A percentile compares a stretch with the other conserved stretches of the same genome.
Evolutionary conservation across 2,113 vertebrate species (phyloP).

Genomic region (Myxocyprinus asiaticus): DNA sequence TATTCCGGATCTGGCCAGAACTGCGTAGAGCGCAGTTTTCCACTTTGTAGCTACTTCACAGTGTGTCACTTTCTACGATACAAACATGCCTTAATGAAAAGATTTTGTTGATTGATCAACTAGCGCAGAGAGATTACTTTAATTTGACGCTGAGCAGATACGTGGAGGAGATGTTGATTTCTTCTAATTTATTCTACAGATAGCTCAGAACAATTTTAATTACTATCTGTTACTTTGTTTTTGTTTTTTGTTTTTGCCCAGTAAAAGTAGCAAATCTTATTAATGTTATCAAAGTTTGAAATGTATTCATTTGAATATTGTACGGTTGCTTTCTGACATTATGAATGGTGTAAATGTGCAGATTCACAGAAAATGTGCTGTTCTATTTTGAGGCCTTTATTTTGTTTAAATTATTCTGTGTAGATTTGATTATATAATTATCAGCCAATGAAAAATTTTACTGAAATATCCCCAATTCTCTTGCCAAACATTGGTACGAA

Average conservation of each 20-base stretch:
- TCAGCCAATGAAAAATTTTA: constrained; percentile 60
- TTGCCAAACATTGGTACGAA: constrained; percentile 31
- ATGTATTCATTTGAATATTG: constrained; percentile 35
- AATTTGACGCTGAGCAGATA: neutral
- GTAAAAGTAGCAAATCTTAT: constrained; percentile 29
- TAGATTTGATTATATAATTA: constrained; percentile 62
- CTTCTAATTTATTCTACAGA: constrained; percentile 7
- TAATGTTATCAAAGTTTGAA: constrained; percentile 25
- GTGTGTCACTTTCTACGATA: too few relatives aligned
- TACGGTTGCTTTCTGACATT: constrained; percentile 22
- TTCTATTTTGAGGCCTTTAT: constrained; percentile 57
- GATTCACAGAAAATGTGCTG: constrained; percentile 42
- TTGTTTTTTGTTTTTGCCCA: neutral
- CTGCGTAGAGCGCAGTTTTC: too few relatives aligned
- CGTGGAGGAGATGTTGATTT: neutral
- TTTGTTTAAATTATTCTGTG: constrained; percentile 74
- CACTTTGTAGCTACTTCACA: too few relatives aligned
- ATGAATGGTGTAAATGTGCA: constrained; percentile 46
- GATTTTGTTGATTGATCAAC: too few relatives aligned
- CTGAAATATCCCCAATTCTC: constrained; percentile 55
- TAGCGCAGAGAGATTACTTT: neutral
- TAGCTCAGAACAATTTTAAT: neutral
- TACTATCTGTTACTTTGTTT: neutral
- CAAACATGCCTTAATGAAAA: too few relatives aligned
- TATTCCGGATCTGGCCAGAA: too few relatives aligned